Conservation (phyloP, 2,113 vertebrate genomes). For the Siniperca chuatsi region DNA sequence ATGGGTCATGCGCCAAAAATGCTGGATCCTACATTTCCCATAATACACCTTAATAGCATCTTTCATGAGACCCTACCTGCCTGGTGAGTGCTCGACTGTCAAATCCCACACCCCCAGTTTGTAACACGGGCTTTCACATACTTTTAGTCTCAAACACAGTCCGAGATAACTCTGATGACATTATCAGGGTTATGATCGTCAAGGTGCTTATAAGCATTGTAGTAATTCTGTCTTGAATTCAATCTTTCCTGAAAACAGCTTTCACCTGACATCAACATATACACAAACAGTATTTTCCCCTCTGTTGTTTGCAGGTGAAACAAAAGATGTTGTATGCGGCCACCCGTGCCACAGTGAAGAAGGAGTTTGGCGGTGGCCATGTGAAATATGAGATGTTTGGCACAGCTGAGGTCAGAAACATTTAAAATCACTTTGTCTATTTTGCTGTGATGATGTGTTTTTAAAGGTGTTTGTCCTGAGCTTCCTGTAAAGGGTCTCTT, state of each 20-base stretch:
- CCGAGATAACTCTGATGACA: not conserved
- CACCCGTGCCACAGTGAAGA: constrained; percentile 96
- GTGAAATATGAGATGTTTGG: constrained; percentile 97
- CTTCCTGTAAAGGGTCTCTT: constrained; percentile 25
- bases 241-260: not conserved
- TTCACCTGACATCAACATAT: not conserved
- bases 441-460: not conserved
- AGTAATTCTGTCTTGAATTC: not conserved
- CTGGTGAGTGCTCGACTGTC: not conserved
- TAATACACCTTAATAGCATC: not conserved
- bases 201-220: not conserved
- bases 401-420: constrained; percentile 89
- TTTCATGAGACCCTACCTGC: not conserved
- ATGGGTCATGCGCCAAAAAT: not conserved
- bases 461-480: not conserved
- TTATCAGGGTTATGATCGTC: not conserved
- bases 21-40: not conserved
- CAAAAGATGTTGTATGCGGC: constrained; percentile 98
- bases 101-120: not conserved
- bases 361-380: constrained; percentile 97
- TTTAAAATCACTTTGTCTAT: not conserved
- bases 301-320: constrained; percentile 87
- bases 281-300: not conserved
- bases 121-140: not conserved
- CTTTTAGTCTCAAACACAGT: not conserved